phyloP scores from a whole-genome alignment of 2,888 invertebrate species.

The Mesorhabditis sp. region DNA sequence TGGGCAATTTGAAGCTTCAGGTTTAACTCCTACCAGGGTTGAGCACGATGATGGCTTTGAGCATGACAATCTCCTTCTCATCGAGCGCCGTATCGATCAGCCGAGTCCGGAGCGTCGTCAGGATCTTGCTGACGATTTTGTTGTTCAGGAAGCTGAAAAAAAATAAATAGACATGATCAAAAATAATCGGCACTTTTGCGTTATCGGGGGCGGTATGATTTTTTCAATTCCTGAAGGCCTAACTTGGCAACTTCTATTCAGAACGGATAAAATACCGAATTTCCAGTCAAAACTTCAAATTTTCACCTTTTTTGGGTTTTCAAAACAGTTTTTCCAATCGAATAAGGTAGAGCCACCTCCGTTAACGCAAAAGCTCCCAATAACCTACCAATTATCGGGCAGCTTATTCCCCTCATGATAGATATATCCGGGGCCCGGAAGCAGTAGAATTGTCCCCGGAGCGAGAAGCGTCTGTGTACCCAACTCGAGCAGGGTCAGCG shows the following conservation, averaged over 20 bases:
- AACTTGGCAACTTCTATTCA: no score
- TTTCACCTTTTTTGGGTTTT: no score
- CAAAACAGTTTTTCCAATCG: no score
- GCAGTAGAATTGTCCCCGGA: conserved; percentile 1
- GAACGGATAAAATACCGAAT: no score
- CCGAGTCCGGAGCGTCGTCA: conserved; percentile 34
- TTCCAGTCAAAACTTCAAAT: no score
- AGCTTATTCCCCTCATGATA: neutral
- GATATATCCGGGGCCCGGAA: neutral
- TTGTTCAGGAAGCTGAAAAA: conserved; percentile 41
- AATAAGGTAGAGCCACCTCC: no score
- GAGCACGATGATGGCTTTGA: conserved; percentile 41
- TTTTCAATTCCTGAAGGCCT: no score
- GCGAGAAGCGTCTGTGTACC: conserved; percentile 14
- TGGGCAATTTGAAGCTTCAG: no score
- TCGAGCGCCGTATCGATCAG: conserved; percentile 34
- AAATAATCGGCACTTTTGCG: no score
- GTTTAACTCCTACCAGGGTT: conserved; percentile 23
- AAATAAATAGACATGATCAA: neutral
- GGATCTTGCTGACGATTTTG: conserved; percentile 36
- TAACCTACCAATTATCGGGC: neutral
- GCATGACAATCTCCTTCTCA: conserved; percentile 40
- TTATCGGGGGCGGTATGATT: neutral
- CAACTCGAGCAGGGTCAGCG: conserved; percentile 44
- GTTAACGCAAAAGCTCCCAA: no score